phyloP scores from a whole-genome alignment of 1,140 invertebrate genomes.

The Bombus picipes region DNA sequence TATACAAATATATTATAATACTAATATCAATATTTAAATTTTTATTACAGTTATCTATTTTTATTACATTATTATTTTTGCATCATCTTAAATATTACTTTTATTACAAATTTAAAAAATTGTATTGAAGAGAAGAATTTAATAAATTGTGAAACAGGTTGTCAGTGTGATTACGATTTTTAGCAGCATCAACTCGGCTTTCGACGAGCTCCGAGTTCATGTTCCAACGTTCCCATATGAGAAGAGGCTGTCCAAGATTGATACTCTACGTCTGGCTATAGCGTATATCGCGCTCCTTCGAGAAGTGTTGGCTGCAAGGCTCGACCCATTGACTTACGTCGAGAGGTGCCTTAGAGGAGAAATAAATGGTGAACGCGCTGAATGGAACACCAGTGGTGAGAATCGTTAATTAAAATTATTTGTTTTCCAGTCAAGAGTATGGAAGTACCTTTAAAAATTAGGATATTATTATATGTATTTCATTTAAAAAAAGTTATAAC shows the following conservation, averaged over 20 bases:
- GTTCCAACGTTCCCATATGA: constrained; percentile 99
- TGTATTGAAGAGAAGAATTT: background rate
- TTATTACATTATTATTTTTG: background rate
- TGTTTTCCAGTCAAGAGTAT: background rate
- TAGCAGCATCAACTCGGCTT: constrained; percentile 99
- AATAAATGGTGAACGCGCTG: constrained; percentile 91
- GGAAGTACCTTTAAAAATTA: too few species aligned
- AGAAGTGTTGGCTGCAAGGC: constrained; percentile 94
- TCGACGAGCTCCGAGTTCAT: constrained; percentile 96
- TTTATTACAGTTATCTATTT: background rate
- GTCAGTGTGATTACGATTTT: constrained; percentile 82
- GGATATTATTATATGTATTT: too few species aligned
- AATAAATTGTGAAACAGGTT: constrained; percentile 53
- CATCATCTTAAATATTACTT: background rate
- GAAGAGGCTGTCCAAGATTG: constrained; percentile 98
- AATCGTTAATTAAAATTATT: constrained; percentile 26
- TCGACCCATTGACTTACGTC: constrained; percentile 96
- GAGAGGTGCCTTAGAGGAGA: constrained; percentile 95
- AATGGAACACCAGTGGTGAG: constrained; percentile 98
- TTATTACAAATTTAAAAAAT: background rate
- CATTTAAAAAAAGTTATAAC: background rate
- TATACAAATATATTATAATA: too few species aligned
- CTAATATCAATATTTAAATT: background rate
- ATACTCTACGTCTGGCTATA: constrained; percentile 96
- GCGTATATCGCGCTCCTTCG: constrained; percentile 97